Base-by-base conservation (phyloP, 2,797 vertebrate genomes). In the Gephyroberyx darwinii region DNA sequence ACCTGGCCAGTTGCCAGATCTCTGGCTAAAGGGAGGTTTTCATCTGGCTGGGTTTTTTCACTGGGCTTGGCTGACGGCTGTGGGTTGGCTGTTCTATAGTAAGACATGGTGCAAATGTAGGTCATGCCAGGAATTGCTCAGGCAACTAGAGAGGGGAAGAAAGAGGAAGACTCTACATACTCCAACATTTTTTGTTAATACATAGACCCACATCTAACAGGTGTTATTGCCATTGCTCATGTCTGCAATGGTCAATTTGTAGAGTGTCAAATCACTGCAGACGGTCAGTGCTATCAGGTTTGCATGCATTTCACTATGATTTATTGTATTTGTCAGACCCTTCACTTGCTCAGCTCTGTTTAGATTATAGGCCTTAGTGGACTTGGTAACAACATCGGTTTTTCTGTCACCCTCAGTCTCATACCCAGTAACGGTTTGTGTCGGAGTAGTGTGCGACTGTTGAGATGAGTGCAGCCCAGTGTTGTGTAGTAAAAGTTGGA, bases 61-160 rank as follows among this genome's bases (percentile, higher is more conserved):
- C 48, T 74, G 58, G 61, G 71, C 37, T 67, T 75, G 78, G 74
- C 72, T 64, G 68, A 73, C 60, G 82, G 69, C 14, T 75, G 54
- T 65, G 56, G 30, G 31, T 76, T 65, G 77, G 65, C 51, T 74
- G 43, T 52, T 78, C 31, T 70, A 54, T 75, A 64, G 69, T 75
- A 75, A 69, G 61, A 51, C 75, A 71, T 73, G 53, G 57, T 82
- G 57, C 61, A 77, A 90, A 88, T 92, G 77, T 89, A 90, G 88
- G 90, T 90, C 88, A 90, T 50, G 30, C 47, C 59, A 72, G 65
- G 65, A 85, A 78, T 80, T 78, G 58, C 65, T 75, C 33, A 66
- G 65, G 69, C 74, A 79, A 86, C 48, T 56, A 73, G 73, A 86
- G 78, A 65, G 17, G 73, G 50, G 39, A 5, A 20, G 50, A 60